A percentile compares a stretch with the other conserved stretches of the same genome.
Conservation (phyloP, 2,888 invertebrate genomes). For the Clusia tigrina region DNA sequence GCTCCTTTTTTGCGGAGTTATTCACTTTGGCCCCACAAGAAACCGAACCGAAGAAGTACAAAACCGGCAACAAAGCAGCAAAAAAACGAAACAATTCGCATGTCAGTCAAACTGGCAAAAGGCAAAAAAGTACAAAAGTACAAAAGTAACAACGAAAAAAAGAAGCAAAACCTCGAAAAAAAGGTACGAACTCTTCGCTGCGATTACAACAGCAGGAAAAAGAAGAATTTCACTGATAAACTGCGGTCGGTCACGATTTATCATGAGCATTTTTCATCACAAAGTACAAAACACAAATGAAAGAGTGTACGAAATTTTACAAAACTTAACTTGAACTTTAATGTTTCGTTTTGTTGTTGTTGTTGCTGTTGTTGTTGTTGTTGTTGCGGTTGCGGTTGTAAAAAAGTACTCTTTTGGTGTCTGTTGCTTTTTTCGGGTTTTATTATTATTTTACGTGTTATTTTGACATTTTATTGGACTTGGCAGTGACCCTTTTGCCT, state of each 20-base stretch:
- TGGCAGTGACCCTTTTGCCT: constrained; percentile 53
- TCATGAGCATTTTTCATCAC: neutral
- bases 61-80: too few species aligned
- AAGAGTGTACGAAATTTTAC: too few species aligned
- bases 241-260: neutral
- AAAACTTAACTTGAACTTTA: too few species aligned
- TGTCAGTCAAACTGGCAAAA: constrained; percentile 21
- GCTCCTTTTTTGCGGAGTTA: neutral
- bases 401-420: neutral
- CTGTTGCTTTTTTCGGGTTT: too few species aligned
- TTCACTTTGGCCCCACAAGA: neutral
- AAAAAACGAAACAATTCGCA: constrained; percentile 19
- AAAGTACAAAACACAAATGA: too few species aligned
- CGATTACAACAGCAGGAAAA: neutral
- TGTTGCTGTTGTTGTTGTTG: too few species aligned
- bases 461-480: constrained; percentile 55
- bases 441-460: constrained; percentile 50
- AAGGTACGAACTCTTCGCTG: neutral
- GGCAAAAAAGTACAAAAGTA: neutral
- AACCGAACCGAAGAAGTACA: too few species aligned
- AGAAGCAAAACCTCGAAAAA: neutral
- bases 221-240: neutral
- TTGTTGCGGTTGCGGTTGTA: too few species aligned
- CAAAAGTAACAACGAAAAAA: neutral
- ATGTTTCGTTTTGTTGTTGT: too few species aligned